phyloP scores from a whole-genome alignment of 2,797 vertebrate species.

The Lacerta viridis region DNA sequence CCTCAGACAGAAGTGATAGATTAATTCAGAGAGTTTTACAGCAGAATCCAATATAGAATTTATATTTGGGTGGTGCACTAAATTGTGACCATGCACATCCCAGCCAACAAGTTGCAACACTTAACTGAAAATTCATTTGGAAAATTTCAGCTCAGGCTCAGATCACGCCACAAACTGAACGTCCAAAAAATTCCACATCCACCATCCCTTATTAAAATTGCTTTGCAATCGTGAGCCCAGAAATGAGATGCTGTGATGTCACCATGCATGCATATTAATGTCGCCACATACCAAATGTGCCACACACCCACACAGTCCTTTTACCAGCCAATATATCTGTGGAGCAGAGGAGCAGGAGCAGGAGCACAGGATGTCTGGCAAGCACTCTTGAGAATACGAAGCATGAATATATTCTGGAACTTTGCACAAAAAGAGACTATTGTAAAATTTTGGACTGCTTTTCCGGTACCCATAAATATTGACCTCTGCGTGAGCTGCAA shows the following conservation, averaged over 20 bases:
- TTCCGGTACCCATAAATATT: too few species aligned
- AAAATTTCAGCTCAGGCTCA: not conserved
- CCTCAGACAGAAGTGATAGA: conserved; percentile 2
- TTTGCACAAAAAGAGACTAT: not conserved
- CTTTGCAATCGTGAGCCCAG: not conserved
- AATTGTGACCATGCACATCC: too few species aligned
- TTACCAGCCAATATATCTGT: not conserved
- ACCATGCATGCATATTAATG: conserved; percentile 6
- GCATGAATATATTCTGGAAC: not conserved
- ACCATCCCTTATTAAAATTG: not conserved
- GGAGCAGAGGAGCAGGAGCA: not conserved
- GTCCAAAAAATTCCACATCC: not conserved
- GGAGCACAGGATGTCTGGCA: not conserved
- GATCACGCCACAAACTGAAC: not conserved
- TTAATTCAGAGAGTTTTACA: not conserved
- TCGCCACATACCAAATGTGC: not conserved
- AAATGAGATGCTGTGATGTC: conserved; percentile 3
- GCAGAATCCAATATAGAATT: not conserved
- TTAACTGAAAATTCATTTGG: not conserved
- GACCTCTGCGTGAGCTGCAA: not conserved
- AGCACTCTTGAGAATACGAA: not conserved
- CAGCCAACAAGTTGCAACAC: not conserved
- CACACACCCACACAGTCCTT: not conserved
- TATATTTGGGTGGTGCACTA: not conserved
- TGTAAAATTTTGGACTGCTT: not conserved